Evolutionary conservation across 1,140 invertebrate genomes (phyloP).

Genomic region (Drosophila athabasca): DNA sequence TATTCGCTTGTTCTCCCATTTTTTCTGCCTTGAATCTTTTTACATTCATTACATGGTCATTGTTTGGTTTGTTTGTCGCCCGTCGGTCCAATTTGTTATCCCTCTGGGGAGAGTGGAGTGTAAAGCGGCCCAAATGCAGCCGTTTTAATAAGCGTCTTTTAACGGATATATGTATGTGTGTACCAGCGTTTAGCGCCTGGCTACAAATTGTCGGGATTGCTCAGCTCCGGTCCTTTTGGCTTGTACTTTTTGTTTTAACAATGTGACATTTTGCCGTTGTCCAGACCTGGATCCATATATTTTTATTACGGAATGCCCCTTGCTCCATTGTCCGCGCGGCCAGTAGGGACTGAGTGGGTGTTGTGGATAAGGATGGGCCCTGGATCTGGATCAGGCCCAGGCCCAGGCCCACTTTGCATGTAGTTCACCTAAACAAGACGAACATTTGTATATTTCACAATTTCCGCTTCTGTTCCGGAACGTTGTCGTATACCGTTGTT

Average conservation of each 20-base stretch:
- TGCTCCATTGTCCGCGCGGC: slow-evolving; percentile 36
- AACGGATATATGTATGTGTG: slow-evolving; percentile 10
- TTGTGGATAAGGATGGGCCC: not conserved
- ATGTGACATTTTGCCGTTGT: slow-evolving; percentile 58
- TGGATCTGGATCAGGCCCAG: not conserved
- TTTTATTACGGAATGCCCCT: slow-evolving; percentile 62
- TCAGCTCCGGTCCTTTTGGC: slow-evolving; percentile 11
- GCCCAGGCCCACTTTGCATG: slow-evolving; percentile 46
- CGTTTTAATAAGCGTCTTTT: slow-evolving; percentile 38
- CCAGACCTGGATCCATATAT: slow-evolving; percentile 49
- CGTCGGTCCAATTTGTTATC: slow-evolving; percentile 36
- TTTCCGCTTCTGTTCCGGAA: slow-evolving; percentile 77
- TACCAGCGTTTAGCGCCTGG: slow-evolving; percentile 30
- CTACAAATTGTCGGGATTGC: slow-evolving; percentile 52
- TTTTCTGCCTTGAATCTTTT: slow-evolving; percentile 9
- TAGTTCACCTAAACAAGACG: slow-evolving; percentile 71
- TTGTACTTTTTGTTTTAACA: slow-evolving; percentile 22
- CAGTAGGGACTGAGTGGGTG: slow-evolving; percentile 15
- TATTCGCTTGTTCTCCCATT: not conserved
- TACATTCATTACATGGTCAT: slow-evolving; percentile 32
- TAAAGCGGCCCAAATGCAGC: slow-evolving; percentile 34
- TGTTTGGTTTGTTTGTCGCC: slow-evolving; percentile 21
- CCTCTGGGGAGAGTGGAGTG: slow-evolving; percentile 24
- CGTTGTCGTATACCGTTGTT: slow-evolving; percentile 70
- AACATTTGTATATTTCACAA: slow-evolving; percentile 81